A percentile compares a stretch with the other conserved stretches of the same genome.
phyloP scores from a whole-genome alignment of 2,888 invertebrate genomes.

The Eilema depressum region DNA sequence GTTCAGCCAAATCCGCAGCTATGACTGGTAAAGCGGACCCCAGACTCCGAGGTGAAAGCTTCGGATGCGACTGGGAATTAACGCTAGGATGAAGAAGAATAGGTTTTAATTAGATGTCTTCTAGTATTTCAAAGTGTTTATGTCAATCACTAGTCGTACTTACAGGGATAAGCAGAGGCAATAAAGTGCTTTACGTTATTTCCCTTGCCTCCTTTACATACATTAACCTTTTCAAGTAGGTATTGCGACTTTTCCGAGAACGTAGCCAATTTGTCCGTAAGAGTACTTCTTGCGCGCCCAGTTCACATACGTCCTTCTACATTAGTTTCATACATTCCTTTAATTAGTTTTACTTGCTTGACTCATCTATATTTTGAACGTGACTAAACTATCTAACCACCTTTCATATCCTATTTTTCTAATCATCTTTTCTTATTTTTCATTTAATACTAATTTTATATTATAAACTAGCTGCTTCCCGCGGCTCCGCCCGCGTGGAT shows the following conservation, averaged over 20 bases:
- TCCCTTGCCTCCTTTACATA: background rate
- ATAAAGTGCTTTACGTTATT: background rate
- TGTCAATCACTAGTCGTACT: no score
- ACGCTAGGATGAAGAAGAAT: no score
- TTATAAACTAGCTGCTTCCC: no score
- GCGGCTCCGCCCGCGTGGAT: no score
- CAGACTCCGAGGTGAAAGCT: no score
- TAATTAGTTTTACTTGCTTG: background rate
- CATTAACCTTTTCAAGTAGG: background rate
- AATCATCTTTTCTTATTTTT: no score
- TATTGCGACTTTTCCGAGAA: background rate
- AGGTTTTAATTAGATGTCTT: no score
- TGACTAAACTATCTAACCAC: background rate
- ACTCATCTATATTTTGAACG: background rate
- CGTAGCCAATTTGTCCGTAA: background rate
- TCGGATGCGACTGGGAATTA: no score
- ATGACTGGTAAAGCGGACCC: no score
- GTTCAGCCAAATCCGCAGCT: no score
- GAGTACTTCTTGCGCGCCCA: background rate
- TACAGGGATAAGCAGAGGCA: background rate
- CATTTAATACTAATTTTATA: no score
- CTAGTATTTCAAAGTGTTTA: no score
- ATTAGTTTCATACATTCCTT: background rate
- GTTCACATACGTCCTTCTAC: background rate
- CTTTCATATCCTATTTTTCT: background rate